Base-by-base conservation (phyloP, 2,113 vertebrate species). In the Pithys albifrons region DNA sequence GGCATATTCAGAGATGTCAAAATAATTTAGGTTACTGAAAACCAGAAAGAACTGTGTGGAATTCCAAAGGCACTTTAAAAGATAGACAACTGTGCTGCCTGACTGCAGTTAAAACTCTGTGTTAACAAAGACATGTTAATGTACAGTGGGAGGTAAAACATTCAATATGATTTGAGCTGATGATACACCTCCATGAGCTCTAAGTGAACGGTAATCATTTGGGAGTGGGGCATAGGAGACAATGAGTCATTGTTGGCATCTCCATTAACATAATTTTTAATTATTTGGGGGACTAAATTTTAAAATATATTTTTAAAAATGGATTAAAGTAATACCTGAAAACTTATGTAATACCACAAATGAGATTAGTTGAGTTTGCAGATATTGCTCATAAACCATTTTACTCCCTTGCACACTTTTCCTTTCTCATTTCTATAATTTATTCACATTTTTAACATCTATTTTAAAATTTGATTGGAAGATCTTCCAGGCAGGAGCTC, bases 1-100 rank as follows among this genome's bases (percentile, higher is more conserved):
- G 92, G 80, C 45, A 75, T 83, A 95, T 75, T 95, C 94, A 76
- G 77, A 92, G 80, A 95, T 83, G 95, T 96, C 95, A 97, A 96
- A 97, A 96, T 89, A 96, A 95, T 96, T 96, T 96, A 88, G 93
- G 93, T 97, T 97, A 96, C 82, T 92, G 82, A 84, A 96, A 95
- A 92, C 66, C 69, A 70, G 45, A 31, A 70, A 72, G 88, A 94
- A 82, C 58, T 70, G 72, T 45, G 55, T 69, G 86, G 91, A 93
- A 94, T 95, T 96, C 95, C 91, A 96, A 94, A 83, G 79, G 65
- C 76, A 92, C 70, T 93, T 95, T 62, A 90, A 86, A 91, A 89
- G 88, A 95, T 2, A 88, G 91, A 88, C 72, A 94, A 88, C 69
- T 70, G 55, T 4, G 6, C 85, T 95, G 85, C 52, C 91, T 87